Percentiles rank a stretch among this genome's conserved stretches.
Conservation (phyloP, 2,888 invertebrate species). For the Rotaria magnacalcarata region DNA sequence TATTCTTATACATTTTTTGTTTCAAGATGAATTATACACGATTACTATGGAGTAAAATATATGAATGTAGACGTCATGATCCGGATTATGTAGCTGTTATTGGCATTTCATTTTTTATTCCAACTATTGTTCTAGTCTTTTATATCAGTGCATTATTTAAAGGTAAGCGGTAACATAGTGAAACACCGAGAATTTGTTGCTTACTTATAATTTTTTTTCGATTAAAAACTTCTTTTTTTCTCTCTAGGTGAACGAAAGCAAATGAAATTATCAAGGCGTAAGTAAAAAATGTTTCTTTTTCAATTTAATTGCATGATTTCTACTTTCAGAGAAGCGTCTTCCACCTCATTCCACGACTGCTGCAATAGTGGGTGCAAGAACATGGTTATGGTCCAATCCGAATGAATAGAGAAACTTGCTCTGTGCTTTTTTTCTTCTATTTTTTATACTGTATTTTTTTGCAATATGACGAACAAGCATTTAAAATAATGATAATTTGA, state of each 20-base stretch:
- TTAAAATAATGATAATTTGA: neutral
- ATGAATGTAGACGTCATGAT: constrained; percentile 20
- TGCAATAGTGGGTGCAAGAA: neutral
- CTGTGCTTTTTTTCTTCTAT: neutral
- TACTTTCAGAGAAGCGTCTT: neutral
- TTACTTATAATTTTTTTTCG: too few relatives aligned
- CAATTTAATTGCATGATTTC: too few relatives aligned
- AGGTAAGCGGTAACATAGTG: neutral
- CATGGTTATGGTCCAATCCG: constrained; percentile 28
- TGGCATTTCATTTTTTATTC: constrained; percentile 22
- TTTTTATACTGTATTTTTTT: neutral
- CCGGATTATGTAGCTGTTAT: constrained; percentile 27
- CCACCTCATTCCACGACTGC: neutral
- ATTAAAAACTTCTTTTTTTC: neutral
- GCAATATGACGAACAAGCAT: neutral
- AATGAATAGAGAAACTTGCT: neutral
- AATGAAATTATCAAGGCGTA: constrained; percentile 30
- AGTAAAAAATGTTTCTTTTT: neutral
- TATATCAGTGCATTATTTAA: constrained; percentile 28
- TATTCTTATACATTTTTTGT: neutral
- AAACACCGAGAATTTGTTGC: too few relatives aligned
- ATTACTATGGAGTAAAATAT: constrained; percentile 29
- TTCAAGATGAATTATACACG: constrained; percentile 23
- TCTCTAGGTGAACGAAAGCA: neutral
- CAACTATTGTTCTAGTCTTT: neutral